phyloP scores from a whole-genome alignment of 2,797 vertebrate species.

The Podarcis lilfordi region DNA sequence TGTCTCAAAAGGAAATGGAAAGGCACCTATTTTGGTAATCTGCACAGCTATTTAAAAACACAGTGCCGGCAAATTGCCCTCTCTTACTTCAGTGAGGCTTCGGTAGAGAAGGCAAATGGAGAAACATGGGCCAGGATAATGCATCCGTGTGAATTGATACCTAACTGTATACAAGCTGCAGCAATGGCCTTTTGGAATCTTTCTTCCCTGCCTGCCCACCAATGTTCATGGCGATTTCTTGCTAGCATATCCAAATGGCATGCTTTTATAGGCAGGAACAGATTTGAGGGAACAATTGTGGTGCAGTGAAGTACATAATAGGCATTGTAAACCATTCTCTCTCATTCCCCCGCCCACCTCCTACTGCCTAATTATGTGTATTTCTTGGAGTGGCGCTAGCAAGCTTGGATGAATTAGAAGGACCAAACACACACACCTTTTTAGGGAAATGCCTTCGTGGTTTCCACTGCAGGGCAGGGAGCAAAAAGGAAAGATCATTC shows the following conservation, averaged over 20 bases:
- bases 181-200: not conserved
- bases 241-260: constrained; percentile 48
- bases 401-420: constrained; percentile 47
- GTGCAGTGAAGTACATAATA: constrained; percentile 38
- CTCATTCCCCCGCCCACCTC: constrained; percentile 33
- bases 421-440: constrained; percentile 54
- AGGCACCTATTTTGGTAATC: not conserved
- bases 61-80: too few relatives aligned
- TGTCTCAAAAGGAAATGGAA: too few relatives aligned
- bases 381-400: constrained; percentile 45
- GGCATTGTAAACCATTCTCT: constrained; percentile 59
- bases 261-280: constrained; percentile 47
- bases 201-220: not conserved
- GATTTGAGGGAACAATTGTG: constrained; percentile 52
- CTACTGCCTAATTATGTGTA: constrained; percentile 40
- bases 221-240: constrained; percentile 26
- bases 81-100: not conserved
- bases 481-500: too few relatives aligned
- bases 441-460: not conserved
- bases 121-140: not conserved
- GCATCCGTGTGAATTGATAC: constrained; percentile 23
- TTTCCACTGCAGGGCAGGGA: not conserved
- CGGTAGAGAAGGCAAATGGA: not conserved
- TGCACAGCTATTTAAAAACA: not conserved
- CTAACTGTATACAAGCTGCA: not conserved